Evolutionary conservation across 2,888 invertebrate species (phyloP).

Genomic region (Eremobia ochroleuca): DNA sequence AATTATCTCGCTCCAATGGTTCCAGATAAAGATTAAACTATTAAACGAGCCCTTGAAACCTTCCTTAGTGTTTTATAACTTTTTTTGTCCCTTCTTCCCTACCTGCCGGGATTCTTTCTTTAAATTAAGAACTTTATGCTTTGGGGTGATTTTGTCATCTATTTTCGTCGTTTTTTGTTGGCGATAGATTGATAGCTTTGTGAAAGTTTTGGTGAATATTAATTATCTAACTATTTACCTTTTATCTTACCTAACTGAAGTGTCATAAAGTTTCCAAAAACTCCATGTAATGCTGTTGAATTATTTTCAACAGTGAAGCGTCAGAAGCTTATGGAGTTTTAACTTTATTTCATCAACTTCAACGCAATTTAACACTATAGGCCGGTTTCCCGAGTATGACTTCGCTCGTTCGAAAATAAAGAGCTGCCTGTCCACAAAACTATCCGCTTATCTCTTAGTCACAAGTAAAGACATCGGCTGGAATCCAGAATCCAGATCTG

Average conservation of each 20-base stretch:
- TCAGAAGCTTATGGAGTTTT: not conserved
- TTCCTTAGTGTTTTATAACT: constrained; percentile 63
- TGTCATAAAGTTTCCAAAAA: not conserved
- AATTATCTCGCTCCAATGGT: constrained; percentile 79
- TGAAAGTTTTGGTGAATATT: constrained; percentile 15
- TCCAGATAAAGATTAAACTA: constrained; percentile 81
- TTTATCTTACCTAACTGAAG: constrained; percentile 1
- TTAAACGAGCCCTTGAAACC: constrained; percentile 67
- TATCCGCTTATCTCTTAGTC: not conserved
- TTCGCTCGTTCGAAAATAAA: not conserved
- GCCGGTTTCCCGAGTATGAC: too few species aligned
- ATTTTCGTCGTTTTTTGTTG: constrained; percentile 10
- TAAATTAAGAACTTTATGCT: constrained; percentile 47
- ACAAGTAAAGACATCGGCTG: not conserved
- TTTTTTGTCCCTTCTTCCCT: constrained; percentile 41
- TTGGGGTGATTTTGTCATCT: constrained; percentile 27
- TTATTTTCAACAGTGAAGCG: not conserved
- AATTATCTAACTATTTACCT: constrained; percentile 7
- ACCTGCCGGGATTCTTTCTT: constrained; percentile 39
- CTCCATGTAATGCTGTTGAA: not conserved
- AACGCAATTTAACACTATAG: not conserved
- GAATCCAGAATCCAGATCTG: too few species aligned
- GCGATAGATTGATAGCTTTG: constrained; percentile 17
- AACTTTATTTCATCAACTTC: not conserved
- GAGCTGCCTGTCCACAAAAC: not conserved